phyloP scores from a whole-genome alignment of 2,113 vertebrate genomes.

The Thermophis baileyi region DNA sequence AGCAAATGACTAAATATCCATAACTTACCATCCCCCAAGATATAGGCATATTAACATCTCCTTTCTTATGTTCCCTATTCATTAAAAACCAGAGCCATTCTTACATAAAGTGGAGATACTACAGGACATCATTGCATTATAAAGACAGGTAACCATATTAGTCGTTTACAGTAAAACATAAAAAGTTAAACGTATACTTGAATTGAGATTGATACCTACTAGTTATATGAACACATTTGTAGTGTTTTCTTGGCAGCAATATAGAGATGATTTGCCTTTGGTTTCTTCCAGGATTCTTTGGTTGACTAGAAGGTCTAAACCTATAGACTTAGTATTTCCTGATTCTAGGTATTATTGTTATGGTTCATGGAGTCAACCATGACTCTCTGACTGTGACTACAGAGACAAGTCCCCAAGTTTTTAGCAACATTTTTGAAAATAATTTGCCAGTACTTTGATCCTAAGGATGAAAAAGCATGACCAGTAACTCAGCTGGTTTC shows the following conservation, averaged over 20 bases:
- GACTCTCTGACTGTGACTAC: not conserved
- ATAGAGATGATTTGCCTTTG: not conserved
- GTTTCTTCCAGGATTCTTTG: not conserved
- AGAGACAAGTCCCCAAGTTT: not conserved
- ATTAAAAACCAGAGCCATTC: not conserved
- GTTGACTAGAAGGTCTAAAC: not conserved
- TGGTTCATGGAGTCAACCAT: not conserved
- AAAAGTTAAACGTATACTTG: not conserved
- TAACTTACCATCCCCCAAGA: not conserved
- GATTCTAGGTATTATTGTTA: not conserved
- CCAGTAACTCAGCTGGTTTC: not conserved
- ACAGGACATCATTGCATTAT: not conserved
- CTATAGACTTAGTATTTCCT: not conserved
- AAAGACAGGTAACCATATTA: not conserved
- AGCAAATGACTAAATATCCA: not conserved
- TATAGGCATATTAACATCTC: not conserved
- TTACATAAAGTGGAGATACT: not conserved
- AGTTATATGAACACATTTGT: not conserved
- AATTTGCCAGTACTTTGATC: not conserved
- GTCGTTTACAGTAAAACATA: not conserved
- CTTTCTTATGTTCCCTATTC: not conserved
- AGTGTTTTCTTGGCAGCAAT: not conserved
- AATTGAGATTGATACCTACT: not conserved
- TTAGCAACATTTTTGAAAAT: not conserved
- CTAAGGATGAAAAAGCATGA: not conserved